phyloP scores from a whole-genome alignment of 2,797 vertebrate genomes.

The Myotis vivesi region DNA sequence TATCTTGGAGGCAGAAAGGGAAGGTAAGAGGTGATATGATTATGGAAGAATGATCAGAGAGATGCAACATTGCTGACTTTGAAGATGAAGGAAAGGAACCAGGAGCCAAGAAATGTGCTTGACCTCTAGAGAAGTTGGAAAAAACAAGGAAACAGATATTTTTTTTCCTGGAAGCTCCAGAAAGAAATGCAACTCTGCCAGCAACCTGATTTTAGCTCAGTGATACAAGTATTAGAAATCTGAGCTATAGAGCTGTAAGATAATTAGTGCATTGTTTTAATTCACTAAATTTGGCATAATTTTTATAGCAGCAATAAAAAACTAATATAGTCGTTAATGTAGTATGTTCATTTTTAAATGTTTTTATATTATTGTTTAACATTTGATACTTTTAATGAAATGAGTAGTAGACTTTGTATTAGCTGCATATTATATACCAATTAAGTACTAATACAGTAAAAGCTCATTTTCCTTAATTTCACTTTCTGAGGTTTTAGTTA shows the following conservation, averaged over 20 bases:
- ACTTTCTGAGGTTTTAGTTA: neutral
- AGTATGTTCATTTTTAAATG: slow-evolving; percentile 66
- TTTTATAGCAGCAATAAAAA: neutral
- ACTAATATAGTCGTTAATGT: neutral
- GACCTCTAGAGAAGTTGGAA: neutral
- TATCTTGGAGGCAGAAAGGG: neutral
- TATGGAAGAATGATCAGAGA: neutral
- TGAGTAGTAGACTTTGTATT: slow-evolving; percentile 52
- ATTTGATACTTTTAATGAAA: slow-evolving; percentile 75
- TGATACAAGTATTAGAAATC: neutral
- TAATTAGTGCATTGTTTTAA: neutral
- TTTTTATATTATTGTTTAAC: slow-evolving; percentile 72
- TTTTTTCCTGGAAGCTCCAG: neutral
- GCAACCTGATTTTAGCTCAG: neutral
- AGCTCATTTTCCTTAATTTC: neutral
- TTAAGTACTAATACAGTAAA: slow-evolving; percentile 37
- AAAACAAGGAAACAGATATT: neutral
- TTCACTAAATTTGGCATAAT: neutral
- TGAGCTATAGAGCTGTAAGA: neutral
- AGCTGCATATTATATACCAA: slow-evolving; percentile 29
- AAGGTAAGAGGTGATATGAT: neutral
- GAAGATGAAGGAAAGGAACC: neutral
- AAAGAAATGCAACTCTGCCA: neutral
- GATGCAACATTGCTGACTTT: neutral
- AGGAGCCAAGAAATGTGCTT: neutral